Conservation (phyloP, 2,888 invertebrate genomes). For the Apodemia mormo region DNA sequence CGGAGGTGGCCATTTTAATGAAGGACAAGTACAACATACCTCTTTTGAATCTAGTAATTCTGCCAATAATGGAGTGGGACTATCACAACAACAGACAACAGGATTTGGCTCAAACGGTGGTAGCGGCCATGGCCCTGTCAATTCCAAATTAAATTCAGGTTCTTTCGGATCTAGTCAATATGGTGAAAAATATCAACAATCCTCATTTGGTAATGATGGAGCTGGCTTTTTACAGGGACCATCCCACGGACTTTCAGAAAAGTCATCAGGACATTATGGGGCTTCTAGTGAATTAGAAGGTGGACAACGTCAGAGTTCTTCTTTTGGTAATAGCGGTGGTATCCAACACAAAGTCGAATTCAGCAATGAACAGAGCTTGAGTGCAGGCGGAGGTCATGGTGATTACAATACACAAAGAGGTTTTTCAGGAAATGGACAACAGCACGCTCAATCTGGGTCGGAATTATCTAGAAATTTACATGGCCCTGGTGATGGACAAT, state of each 20-base stretch:
- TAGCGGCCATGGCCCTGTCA: not conserved
- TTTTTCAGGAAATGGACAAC: conserved; percentile 1
- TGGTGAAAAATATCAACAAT: not conserved
- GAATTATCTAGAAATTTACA: conserved; percentile 2
- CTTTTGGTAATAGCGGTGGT: conserved; percentile 22
- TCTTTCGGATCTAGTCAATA: not conserved
- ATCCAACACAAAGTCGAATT: not conserved
- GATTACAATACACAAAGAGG: conserved; percentile 22
- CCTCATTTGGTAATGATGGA: not conserved
- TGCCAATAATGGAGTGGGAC: not conserved
- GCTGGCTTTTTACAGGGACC: not conserved
- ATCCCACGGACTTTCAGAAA: not conserved
- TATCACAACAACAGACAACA: not conserved
- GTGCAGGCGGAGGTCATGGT: conserved; percentile 28
- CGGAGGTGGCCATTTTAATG: not conserved
- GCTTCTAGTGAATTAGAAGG: not conserved
- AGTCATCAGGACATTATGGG: not conserved
- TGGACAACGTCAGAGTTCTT: conserved; percentile 28
- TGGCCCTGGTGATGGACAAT: not conserved
- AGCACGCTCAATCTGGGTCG: conserved; percentile 16
- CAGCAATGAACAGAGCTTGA: not conserved
- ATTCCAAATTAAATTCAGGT: not conserved
- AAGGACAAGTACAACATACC: not conserved
- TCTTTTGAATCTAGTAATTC: not conserved
- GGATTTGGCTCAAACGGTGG: not conserved